Conservation (phyloP, 2,888 invertebrate species). For the Spodoptera picta region DNA sequence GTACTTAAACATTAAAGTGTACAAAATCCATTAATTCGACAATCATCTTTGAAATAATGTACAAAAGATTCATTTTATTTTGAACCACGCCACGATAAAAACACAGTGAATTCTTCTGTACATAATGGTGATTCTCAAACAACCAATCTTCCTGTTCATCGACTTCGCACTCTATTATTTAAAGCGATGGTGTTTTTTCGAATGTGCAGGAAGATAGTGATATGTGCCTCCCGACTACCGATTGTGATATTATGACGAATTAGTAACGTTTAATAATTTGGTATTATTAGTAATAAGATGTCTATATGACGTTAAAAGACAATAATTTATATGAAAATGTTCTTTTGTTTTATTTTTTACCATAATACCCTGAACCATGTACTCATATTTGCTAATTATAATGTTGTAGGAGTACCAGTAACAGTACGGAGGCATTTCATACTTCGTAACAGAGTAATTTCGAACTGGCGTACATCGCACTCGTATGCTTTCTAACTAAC, state of each 20-base stretch:
- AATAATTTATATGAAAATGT: conserved; percentile 46
- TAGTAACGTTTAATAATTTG: conserved; percentile 59
- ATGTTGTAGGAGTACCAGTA: too few species aligned
- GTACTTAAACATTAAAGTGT: too few species aligned
- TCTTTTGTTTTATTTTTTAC: conserved; percentile 25
- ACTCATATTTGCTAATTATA: too few species aligned
- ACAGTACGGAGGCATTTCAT: too few species aligned
- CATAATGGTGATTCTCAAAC: conserved; percentile 4
- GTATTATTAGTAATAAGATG: conserved; percentile 70
- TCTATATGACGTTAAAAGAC: conserved; percentile 53
- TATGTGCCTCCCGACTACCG: conserved; percentile 56
- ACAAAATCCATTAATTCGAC: conserved; percentile 9
- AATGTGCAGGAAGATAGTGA: conserved; percentile 33
- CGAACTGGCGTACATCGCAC: too few species aligned
- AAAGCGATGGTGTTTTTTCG: conserved; percentile 12
- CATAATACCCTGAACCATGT: too few species aligned
- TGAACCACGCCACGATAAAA: not conserved
- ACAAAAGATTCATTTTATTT: conserved; percentile 8
- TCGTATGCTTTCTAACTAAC: too few species aligned
- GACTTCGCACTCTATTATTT: conserved; percentile 22
- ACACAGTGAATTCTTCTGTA: conserved; percentile 13
- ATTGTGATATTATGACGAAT: conserved; percentile 70
- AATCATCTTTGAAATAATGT: conserved; percentile 16
- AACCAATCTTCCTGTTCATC: conserved; percentile 33
- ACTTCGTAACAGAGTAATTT: too few species aligned